Percentiles rank a stretch among this genome's conserved stretches.
Evolutionary conservation across 2,797 vertebrate genomes (phyloP).

Genomic region (Lates japonicus): DNA sequence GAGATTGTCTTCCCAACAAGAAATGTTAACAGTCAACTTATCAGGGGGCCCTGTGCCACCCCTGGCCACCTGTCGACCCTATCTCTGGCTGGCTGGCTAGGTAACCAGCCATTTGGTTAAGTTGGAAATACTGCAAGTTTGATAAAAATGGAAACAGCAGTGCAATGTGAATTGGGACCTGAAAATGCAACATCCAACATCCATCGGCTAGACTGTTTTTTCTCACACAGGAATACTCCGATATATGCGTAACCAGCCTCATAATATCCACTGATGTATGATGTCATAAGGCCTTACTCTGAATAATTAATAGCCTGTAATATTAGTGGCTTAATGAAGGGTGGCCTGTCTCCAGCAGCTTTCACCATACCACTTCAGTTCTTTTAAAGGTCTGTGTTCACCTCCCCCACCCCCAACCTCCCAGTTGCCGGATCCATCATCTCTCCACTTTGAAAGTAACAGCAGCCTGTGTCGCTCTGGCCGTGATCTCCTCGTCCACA

Average conservation of each 20-base stretch:
- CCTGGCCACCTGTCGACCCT: not conserved
- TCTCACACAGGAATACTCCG: slow-evolving; percentile 17
- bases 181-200: slow-evolving; percentile 10
- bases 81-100: not conserved
- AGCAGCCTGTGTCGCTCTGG: slow-evolving; percentile 9
- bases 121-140: slow-evolving; percentile 7
- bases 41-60: not conserved
- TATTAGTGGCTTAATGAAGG: slow-evolving; percentile 66
- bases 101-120: not conserved
- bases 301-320: slow-evolving; percentile 70
- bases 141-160: slow-evolving; percentile 1
- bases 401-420: not conserved
- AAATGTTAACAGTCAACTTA: not conserved
- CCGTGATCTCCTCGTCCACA: slow-evolving; percentile 25
- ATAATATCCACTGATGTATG: slow-evolving; percentile 54
- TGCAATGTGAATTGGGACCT: slow-evolving; percentile 1
- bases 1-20: not conserved
- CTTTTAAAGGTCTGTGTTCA: slow-evolving; percentile 31
- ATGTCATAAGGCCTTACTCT: slow-evolving; percentile 52
- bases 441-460: slow-evolving; percentile 39
- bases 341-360: slow-evolving; percentile 51
- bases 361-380: slow-evolving; percentile 22
- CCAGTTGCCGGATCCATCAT: slow-evolving; percentile 38
- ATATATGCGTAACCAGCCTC: slow-evolving; percentile 36
- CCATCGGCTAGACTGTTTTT: not conserved